Base-by-base conservation (phyloP, 1,140 invertebrate species). In the Rhynchophorus ferrugineus region DNA sequence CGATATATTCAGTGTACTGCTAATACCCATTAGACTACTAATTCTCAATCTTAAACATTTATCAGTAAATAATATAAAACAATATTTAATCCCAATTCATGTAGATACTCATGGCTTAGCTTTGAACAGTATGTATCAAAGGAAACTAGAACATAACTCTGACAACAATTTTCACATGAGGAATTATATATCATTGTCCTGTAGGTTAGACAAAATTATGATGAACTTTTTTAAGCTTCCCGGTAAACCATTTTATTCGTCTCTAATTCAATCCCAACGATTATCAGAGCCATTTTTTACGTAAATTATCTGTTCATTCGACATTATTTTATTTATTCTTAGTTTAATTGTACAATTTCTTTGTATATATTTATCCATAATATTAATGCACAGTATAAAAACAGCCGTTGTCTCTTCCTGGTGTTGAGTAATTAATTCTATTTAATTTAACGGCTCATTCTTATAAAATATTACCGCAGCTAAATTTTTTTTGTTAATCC, bases 111-210 rank as follows among this genome's bases (percentile, higher is more conserved):
- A 46, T 18, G 46, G 36, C 44, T 47, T 46, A 39, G 44, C 51
- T 46, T 38, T 29, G 16, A 37, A 17, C n/a, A 39, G 50, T 43
- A 37, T 38, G 38, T 33, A 21, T 49, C 48, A 47, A 54, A 38
- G 5, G 24, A 29, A 37, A 44, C 34, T 45, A 57, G 44, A 54
- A 60, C 55, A 59, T 60, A 58, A 60, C 59, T 63, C 62, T 66
- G 64, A 66, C 64, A 66, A 66, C 64, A 66, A 64, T 66, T 66
- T 66, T 66, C 61, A 61, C 59, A 61, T 33, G 9, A 44, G 17
- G 7, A 34, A 29, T 48, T 39, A 16, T 1, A 9, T 41, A 5
- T 35, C 39, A 17, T 33, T 16, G 17, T 20, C 1, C 2, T 41
- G 36, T 21, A 34, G 13, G 22, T 33, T 42, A 17, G 20, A n/a